These are phyloP conservation scores for Saxidomus purpurata DNA, from an alignment of 1,140 invertebrate genomes.

Conservation along the genomic window DNA sequence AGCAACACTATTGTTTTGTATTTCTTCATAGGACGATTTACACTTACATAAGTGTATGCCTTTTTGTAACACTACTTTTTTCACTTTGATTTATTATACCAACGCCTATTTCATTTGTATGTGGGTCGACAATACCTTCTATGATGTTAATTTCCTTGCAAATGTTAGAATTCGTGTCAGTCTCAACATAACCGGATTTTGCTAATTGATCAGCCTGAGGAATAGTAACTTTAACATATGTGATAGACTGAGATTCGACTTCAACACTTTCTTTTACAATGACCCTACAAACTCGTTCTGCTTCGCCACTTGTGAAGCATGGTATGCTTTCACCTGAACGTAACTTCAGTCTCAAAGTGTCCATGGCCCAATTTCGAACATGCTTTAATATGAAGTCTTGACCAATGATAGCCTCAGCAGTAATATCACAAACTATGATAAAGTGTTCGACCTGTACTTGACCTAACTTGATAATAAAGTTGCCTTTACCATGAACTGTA, in stretches of 20 bases:
- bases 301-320: background rate
- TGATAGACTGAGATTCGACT: background rate
- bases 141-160: no score
- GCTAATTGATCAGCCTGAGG: background rate
- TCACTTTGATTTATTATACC: no score
- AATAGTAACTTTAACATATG: constrained; percentile 5
- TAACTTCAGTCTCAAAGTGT: background rate
- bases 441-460: background rate
- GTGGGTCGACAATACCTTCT: no score
- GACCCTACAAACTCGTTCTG: background rate
- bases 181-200: background rate
- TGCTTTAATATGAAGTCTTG: background rate
- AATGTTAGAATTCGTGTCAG: no score
- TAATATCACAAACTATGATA: background rate
- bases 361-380: background rate
- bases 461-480: background rate
- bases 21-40: no score
- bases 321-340: background rate
- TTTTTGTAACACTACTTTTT: no score
- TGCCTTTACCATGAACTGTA: background rate
- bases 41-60: no score
- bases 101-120: no score
- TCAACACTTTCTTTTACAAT: background rate
- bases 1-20: no score
- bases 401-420: background rate